Evolutionary conservation across 2,888 invertebrate species (phyloP).

Genomic region (Leptogaster cylindrica): DNA sequence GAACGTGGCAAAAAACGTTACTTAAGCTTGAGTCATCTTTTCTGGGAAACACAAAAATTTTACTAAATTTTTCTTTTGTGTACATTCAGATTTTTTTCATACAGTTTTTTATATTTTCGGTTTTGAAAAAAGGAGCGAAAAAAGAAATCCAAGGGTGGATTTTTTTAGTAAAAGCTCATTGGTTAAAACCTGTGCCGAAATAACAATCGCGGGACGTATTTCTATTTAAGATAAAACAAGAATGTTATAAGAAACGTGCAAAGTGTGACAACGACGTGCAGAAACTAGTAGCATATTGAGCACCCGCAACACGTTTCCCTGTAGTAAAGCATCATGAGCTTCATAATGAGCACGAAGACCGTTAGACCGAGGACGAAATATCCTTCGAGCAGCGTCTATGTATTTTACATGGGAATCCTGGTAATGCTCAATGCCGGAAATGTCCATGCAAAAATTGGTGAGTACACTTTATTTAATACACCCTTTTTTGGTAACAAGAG

Average conservation of each 20-base stretch:
- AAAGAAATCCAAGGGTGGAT: no score
- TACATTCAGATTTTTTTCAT: no score
- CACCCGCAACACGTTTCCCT: conserved; percentile 35
- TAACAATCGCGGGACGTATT: conserved; percentile 42
- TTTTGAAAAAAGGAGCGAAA: no score
- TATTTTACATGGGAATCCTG: conserved; percentile 37
- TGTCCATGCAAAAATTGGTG: conserved; percentile 44
- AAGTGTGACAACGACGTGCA: not conserved
- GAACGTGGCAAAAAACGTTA: conserved; percentile 6
- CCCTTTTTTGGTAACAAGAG: not conserved
- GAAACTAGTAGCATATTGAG: conserved; percentile 23
- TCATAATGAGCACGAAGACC: conserved; percentile 15
- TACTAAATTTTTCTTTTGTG: conserved; percentile 17
- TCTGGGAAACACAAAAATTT: not conserved
- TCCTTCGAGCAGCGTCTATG: conserved; percentile 2
- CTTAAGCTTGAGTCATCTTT: conserved; percentile 3
- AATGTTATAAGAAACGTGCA: not conserved
- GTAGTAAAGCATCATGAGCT: conserved; percentile 35
- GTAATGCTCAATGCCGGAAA: conserved; percentile 31
- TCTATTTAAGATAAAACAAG: conserved; percentile 23
- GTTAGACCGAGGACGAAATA: not conserved
- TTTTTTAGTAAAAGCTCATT: conserved; percentile 31
- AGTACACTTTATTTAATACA: conserved; percentile 20
- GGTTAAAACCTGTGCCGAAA: conserved; percentile 38
- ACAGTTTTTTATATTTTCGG: no score